A percentile compares a stretch with the other conserved stretches of the same genome.
Conservation (phyloP, 2,113 vertebrate genomes). For the Nansenia antarctica region DNA sequence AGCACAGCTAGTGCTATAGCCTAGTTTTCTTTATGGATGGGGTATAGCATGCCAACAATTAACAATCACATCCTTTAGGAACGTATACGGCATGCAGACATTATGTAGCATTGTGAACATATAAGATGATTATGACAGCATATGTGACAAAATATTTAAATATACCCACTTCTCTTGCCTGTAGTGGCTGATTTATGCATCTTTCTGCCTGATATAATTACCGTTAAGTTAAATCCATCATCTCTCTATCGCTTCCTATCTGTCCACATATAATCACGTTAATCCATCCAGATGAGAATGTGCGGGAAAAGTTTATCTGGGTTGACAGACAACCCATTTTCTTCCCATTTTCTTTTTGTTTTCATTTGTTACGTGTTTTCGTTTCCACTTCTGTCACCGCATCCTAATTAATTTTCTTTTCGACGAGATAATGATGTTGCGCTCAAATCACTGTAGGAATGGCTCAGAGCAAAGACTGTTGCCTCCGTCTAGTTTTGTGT, state of each 20-base stretch:
- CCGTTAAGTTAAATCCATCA: background rate
- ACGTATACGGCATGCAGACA: too few relatives aligned
- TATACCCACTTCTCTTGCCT: slow-evolving; percentile 19
- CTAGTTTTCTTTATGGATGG: too few relatives aligned
- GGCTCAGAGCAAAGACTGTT: slow-evolving; percentile 21
- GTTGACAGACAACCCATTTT: background rate
- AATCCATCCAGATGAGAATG: slow-evolving; percentile 6
- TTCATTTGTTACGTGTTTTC: background rate
- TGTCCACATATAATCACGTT: background rate
- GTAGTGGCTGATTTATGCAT: slow-evolving; percentile 1
- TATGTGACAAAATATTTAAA: slow-evolving; percentile 20
- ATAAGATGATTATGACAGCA: slow-evolving; percentile 7
- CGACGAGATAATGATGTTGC: slow-evolving; percentile 26
- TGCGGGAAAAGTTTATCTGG: slow-evolving; percentile 6
- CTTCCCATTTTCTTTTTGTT: background rate
- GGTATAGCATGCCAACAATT: too few relatives aligned
- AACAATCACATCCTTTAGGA: too few relatives aligned
- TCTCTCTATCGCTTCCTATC: background rate
- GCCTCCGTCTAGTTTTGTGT: background rate
- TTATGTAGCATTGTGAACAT: background rate
- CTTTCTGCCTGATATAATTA: slow-evolving; percentile 38
- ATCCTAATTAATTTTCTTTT: slow-evolving; percentile 6
- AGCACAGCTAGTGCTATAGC: too few relatives aligned
- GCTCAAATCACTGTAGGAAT: slow-evolving; percentile 4
- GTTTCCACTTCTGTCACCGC: background rate